These are phyloP conservation scores for Dissostichus mawsoni DNA, from an alignment of 2,113 vertebrate genomes.

Conservation along the genomic window DNA sequence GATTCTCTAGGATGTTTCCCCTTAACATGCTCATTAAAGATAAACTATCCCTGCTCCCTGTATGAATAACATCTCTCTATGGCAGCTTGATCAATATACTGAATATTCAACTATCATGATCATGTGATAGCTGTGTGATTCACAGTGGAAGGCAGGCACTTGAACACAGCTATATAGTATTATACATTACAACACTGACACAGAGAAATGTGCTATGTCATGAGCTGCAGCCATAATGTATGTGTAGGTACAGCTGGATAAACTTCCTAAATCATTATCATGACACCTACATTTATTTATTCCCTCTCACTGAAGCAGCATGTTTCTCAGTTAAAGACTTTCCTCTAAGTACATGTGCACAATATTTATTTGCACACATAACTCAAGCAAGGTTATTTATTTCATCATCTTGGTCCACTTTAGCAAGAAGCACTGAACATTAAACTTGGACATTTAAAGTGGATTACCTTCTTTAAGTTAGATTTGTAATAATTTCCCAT, in stretches of 20 bases:
- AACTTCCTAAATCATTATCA: slow-evolving; percentile 36
- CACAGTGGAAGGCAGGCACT: slow-evolving; percentile 29
- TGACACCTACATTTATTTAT: slow-evolving; percentile 3
- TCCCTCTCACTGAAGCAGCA: neutral
- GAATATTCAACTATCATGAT: slow-evolving; percentile 15
- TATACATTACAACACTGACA: slow-evolving; percentile 33
- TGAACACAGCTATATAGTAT: slow-evolving; percentile 3
- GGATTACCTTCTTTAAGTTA: neutral
- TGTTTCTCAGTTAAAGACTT: neutral
- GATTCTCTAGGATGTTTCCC: neutral
- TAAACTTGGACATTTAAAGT: neutral
- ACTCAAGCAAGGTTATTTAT: neutral
- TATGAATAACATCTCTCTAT: slow-evolving; percentile 23
- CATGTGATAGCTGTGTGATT: slow-evolving; percentile 41
- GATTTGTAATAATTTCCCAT: neutral
- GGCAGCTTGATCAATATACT: slow-evolving; percentile 9
- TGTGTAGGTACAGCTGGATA: slow-evolving; percentile 13
- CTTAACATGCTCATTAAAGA: slow-evolving; percentile 16
- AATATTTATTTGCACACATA: slow-evolving; percentile 6
- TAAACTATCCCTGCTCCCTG: neutral
- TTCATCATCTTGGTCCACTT: neutral
- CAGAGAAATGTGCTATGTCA: slow-evolving; percentile 37
- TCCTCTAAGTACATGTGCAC: no score
- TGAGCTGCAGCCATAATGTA: slow-evolving; percentile 28
- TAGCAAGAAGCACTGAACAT: neutral